Percentiles rank a stretch among this genome's conserved stretches.
Conservation (phyloP, 2,888 invertebrate genomes). For the Hemaris fuciformis region DNA sequence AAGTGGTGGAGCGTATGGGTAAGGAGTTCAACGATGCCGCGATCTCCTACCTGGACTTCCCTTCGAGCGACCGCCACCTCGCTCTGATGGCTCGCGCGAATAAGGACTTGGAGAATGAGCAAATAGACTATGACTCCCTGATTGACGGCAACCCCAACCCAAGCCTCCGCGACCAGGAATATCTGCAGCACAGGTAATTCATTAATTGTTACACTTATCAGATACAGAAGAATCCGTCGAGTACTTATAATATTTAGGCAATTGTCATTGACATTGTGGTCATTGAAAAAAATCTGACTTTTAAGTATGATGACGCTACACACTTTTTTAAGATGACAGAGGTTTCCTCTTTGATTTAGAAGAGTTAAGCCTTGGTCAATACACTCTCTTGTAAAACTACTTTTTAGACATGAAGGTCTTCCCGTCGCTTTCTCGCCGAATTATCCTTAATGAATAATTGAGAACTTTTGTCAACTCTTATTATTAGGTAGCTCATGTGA, state of each 20-base stretch:
- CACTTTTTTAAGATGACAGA: no score
- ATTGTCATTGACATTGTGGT: constrained; percentile 2
- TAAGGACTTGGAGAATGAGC: constrained; percentile 82
- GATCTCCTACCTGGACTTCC: constrained; percentile 84
- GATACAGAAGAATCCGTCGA: no score
- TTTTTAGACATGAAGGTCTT: no score
- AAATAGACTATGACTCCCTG: constrained; percentile 87
- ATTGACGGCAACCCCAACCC: constrained; percentile 87
- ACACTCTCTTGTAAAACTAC: no score
- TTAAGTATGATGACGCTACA: no score
- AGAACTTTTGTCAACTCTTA: no score
- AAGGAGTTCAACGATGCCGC: constrained; percentile 86
- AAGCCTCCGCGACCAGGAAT: constrained; percentile 93
- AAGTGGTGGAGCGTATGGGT: constrained; percentile 89
- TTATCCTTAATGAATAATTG: no score
- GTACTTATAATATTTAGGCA: no score
- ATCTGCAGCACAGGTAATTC: constrained; percentile 88
- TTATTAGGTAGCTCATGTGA: neutral
- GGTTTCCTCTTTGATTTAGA: no score
- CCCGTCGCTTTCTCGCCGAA: no score
- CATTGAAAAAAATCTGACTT: no score
- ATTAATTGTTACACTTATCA: constrained; percentile 23
- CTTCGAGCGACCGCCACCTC: constrained; percentile 71
- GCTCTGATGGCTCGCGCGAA: constrained; percentile 78
- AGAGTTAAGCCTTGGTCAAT: no score